Conservation (phyloP, 64 coral and sea anemone species). For the Anthopleura sola region DNA sequence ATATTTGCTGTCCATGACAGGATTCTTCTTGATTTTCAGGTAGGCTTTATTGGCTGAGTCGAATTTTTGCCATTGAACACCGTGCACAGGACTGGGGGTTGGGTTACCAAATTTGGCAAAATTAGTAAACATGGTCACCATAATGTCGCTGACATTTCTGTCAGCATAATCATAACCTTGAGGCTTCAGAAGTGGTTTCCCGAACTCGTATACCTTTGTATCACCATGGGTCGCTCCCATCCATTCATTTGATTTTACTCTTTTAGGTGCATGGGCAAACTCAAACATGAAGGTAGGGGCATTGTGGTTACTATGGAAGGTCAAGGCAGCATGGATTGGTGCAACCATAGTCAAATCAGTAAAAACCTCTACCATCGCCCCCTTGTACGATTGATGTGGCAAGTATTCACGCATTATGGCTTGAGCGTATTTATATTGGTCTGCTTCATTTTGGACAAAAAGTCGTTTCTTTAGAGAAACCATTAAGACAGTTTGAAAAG, state of each 20-base stretch:
- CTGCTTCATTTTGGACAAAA: too few species aligned
- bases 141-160: conserved; percentile 60
- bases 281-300: conserved; percentile 68
- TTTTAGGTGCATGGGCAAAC: conserved; percentile 52
- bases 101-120: conserved; percentile 78
- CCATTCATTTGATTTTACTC: conserved; percentile 25
- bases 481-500: too few species aligned
- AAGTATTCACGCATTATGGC: conserved; percentile 32
- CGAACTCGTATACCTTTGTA: conserved; percentile 75
- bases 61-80: conserved; percentile 51
- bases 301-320: conserved; percentile 27
- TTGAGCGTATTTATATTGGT: too few species aligned
- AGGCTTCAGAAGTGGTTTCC: conserved; percentile 42
- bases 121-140: conserved; percentile 67
- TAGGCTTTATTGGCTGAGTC: conserved; percentile 30
- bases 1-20: conserved; percentile 35
- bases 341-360: conserved; percentile 59
- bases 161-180: conserved; percentile 42
- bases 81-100: conserved; percentile 25
- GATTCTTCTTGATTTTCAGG: conserved; percentile 38
- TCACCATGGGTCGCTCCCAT: conserved; percentile 57
- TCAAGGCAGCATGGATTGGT: conserved; percentile 59
- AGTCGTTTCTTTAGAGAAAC: too few species aligned
- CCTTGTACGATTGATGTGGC: conserved; percentile 57
- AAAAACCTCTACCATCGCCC: conserved; percentile 59